Evolutionary conservation across 2,888 invertebrate genomes (phyloP), one percentile per base, ranked within the genome.

Genomic region (Stenurella melanura): DNA sequence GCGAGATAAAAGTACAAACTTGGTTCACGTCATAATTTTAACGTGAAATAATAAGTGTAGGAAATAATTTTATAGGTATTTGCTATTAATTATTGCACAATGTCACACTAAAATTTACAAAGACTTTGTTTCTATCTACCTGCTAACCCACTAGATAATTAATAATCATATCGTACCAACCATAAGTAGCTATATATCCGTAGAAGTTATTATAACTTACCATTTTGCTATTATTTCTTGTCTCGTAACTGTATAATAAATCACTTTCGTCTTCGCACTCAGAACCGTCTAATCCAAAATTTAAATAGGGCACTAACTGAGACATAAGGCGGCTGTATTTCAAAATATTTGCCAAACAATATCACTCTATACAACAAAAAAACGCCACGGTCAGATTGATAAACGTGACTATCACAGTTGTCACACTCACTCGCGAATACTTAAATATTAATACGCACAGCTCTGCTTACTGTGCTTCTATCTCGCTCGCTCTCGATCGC

Each of bases 271-370:
- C 84, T 71, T 78, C 77, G 42, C 77, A 78, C 60, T 83, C 85
- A 72, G 84, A 84, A 80, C 86, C 87, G 73, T 88, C 88, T 76
- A 88, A 82, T 78, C 88, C 89, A 80, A 87, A 88, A 86, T 88
- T 88, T 76, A 88, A 85, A 83, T 90, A 92, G 78, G 93, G 93
- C 90, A 93, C 93, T 91, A 92, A 89, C 90, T 92, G 93, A 90
- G 92, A 92, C 93, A 93, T 93, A 90, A 91, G 91, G 90, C 86
- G 87, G 84, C 84, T 81, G 68, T 67, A 18, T 50, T 19, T 21
- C 17, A 26, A 67, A 60, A 17, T 12, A 6, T 42, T 38, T 19
- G 38, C 50, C 21, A 19, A 42, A 50, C 12, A 66, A 66, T 50
- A 50, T 5, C 50, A 50, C 50, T 50, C 2, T 15, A 50, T 50